Percentiles rank a stretch among this genome's conserved stretches.
Conservation (phyloP, 1,140 invertebrate species). For the Lethocerus indicus region DNA sequence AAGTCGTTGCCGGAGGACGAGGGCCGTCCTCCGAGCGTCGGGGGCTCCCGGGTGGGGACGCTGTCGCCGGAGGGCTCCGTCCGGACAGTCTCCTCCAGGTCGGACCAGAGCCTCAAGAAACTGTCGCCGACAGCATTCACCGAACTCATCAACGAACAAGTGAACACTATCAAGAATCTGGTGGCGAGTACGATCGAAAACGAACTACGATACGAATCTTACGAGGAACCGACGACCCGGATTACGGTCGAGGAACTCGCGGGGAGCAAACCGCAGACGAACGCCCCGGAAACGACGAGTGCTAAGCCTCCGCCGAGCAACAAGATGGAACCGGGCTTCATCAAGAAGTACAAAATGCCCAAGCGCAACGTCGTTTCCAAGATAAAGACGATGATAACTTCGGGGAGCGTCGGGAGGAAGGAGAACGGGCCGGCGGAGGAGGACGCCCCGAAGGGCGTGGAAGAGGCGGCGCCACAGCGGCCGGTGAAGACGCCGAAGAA, state of each 20-base stretch:
- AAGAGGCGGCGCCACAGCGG: conserved; percentile 18
- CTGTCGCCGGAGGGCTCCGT: conserved; percentile 15
- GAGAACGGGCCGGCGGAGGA: conserved; percentile 24
- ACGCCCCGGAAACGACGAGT: too few species aligned
- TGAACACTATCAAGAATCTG: conserved; percentile 22
- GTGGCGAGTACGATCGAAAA: conserved; percentile 18
- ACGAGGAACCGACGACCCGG: conserved; percentile 16
- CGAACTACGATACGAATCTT: conserved; percentile 22
- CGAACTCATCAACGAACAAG: conserved; percentile 14
- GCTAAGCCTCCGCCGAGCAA: too few species aligned
- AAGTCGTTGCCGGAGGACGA: conserved; percentile 20
- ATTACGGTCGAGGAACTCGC: conserved; percentile 2
- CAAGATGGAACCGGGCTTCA: neutral
- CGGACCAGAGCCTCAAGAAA: conserved; percentile 23
- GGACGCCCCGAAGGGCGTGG: too few species aligned
- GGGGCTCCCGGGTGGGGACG: conserved; percentile 4
- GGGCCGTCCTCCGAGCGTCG: neutral
- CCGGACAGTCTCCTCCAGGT: conserved; percentile 18
- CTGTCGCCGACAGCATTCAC: conserved; percentile 18
- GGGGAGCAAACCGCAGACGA: too few species aligned
- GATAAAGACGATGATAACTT: conserved; percentile 47
- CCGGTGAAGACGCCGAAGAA: conserved; percentile 24
- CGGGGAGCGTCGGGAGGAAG: conserved; percentile 26
- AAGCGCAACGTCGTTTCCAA: conserved; percentile 55
- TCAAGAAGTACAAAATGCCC: conserved; percentile 59